Conservation (phyloP, 2,888 invertebrate genomes). For the Oscheius sp. region DNA sequence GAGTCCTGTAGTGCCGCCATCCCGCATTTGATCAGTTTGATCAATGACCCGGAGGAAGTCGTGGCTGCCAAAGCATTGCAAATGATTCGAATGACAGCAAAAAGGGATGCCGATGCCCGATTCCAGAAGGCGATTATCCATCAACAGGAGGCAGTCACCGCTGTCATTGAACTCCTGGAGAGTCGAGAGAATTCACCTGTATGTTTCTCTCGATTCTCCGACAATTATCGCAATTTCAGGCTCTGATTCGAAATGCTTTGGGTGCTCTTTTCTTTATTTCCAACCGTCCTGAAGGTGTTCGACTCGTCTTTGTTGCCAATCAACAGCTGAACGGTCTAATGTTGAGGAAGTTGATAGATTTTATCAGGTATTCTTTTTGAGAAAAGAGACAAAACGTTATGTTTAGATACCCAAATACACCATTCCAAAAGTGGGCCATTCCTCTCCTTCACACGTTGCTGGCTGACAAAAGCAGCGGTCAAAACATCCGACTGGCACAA, state of each 20-base stretch:
- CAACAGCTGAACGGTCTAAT: constrained; percentile 41
- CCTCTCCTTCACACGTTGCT: constrained; percentile 67
- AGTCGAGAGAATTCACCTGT: constrained; percentile 45
- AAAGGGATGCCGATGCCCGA: constrained; percentile 56
- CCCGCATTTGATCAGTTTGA: constrained; percentile 64
- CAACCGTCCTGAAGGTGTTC: constrained; percentile 59
- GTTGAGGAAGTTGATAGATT: constrained; percentile 44
- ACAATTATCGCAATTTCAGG: too few species aligned
- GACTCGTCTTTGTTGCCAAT: constrained; percentile 44
- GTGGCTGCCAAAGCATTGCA: constrained; percentile 62
- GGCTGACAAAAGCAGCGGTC: constrained; percentile 49
- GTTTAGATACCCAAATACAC: neutral
- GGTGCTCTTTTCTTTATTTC: constrained; percentile 64
- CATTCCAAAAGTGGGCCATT: constrained; percentile 62
- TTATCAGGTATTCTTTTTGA: constrained; percentile 39
- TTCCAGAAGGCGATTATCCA: constrained; percentile 47
- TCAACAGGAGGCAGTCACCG: constrained; percentile 42
- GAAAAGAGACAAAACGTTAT: too few species aligned
- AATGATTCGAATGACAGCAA: constrained; percentile 65
- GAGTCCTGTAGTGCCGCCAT: constrained; percentile 51
- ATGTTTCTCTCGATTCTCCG: neutral
- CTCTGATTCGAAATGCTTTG: constrained; percentile 56
- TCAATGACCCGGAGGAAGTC: constrained; percentile 65
- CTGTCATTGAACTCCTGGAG: constrained; percentile 49
- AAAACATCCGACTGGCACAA: constrained; percentile 42